These are phyloP conservation scores for Thalassarche chlororhynchos DNA, from an alignment of 2,113 vertebrate genomes.

Conservation along the genomic window DNA sequence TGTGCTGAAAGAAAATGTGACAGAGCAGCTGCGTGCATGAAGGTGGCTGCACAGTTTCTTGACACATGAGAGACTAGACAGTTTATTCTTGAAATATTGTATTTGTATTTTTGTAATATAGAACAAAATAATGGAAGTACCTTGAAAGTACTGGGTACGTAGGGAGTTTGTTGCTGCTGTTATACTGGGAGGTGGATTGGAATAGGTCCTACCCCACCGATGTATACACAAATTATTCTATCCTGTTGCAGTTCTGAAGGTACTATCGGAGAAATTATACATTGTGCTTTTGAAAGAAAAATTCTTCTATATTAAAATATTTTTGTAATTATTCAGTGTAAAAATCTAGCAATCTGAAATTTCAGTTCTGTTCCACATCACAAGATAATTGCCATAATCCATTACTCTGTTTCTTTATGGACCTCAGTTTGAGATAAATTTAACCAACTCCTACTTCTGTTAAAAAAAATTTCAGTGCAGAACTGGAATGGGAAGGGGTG, in stretches of 20 bases:
- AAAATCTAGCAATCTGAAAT: neutral
- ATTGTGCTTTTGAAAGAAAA: neutral
- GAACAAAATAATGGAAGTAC: neutral
- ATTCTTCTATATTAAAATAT: neutral
- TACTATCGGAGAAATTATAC: neutral
- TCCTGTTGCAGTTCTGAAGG: neutral
- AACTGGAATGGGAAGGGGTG: neutral
- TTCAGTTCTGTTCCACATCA: neutral
- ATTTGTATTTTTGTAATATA: neutral
- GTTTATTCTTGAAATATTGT: neutral
- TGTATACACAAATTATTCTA: neutral
- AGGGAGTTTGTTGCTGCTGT: neutral
- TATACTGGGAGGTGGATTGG: neutral
- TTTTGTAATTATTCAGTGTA: neutral
- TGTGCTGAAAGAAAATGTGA: neutral
- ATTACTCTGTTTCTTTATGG: neutral
- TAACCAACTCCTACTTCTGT: neutral
- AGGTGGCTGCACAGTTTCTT: neutral
- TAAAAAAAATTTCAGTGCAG: neutral
- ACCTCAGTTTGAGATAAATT: neutral
- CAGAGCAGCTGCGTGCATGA: neutral
- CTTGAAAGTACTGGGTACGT: neutral
- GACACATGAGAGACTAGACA: neutral
- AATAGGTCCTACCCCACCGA: neutral
- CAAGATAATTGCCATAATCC: neutral